Evolutionary conservation across 1,140 invertebrate genomes (phyloP).

Genomic region (Formica exsecta): DNA sequence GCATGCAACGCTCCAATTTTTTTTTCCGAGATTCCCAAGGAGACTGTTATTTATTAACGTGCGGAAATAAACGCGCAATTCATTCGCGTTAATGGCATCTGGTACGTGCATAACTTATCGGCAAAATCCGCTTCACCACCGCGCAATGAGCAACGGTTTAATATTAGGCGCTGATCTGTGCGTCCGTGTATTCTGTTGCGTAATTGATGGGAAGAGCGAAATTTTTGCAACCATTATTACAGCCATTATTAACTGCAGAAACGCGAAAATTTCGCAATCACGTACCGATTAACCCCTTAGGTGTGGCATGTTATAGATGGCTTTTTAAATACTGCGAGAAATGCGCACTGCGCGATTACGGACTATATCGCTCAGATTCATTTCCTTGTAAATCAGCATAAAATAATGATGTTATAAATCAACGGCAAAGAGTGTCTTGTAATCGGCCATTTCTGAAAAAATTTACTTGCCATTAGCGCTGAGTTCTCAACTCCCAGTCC

Average conservation of each 20-base stretch:
- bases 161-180: conserved; percentile 73
- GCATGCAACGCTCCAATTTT: conserved; percentile 61
- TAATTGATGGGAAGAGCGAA: conserved; percentile 41
- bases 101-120: conserved; percentile 67
- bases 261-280: conserved; percentile 11
- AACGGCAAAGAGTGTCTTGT: not conserved
- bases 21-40: conserved; percentile 20
- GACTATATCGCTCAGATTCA: not conserved
- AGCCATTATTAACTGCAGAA: not conserved
- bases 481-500: not conserved
- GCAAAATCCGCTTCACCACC: conserved; percentile 59
- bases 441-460: conserved; percentile 37
- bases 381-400: not conserved
- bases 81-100: conserved; percentile 71
- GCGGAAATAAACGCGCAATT: conserved; percentile 73
- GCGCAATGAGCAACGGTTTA: conserved; percentile 58
- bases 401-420: conserved; percentile 45
- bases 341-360: not conserved
- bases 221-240: conserved; percentile 34
- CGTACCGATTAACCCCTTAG: not conserved
- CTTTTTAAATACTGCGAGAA: conserved; percentile 26
- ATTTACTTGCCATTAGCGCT: conserved; percentile 6
- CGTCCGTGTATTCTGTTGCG: conserved; percentile 38
- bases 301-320: conserved; percentile 7
- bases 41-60: conserved; percentile 74